These are phyloP conservation scores for Rousettus madagascariensis DNA, from an alignment of 2,797 vertebrate genomes.

Conservation along the genomic window DNA sequence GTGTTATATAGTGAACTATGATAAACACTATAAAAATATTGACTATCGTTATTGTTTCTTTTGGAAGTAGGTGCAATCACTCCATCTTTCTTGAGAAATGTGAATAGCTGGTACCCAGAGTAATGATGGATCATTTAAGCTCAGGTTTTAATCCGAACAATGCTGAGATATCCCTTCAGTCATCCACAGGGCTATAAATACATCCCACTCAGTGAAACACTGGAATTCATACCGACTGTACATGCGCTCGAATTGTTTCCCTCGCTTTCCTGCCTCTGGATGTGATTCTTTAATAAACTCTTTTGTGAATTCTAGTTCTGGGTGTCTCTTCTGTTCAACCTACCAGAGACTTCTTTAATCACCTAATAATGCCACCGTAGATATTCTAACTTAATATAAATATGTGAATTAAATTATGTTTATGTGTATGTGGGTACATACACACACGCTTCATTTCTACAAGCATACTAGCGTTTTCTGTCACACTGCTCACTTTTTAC, in stretches of 20 bases:
- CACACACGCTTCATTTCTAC: not conserved
- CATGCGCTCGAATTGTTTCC: not conserved
- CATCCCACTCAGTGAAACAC: not conserved
- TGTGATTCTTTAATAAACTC: not conserved
- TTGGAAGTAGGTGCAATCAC: not conserved
- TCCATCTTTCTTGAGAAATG: not conserved
- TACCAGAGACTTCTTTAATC: not conserved
- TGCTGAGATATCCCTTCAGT: not conserved
- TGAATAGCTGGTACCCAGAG: not conserved
- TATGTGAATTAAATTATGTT: not conserved
- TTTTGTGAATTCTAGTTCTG: not conserved
- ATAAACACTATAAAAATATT: not conserved
- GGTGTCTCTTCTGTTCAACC: not conserved
- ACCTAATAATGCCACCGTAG: not conserved
- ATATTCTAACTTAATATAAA: not conserved
- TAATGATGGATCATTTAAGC: not conserved
- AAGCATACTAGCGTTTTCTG: not conserved
- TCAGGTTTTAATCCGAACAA: not conserved
- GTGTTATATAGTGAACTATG: not conserved
- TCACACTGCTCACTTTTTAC: not conserved
- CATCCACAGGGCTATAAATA: not conserved
- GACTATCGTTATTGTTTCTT: not conserved
- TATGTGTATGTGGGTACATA: accelerated
- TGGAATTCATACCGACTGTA: not conserved
- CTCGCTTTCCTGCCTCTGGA: not conserved